A percentile compares a stretch with the other conserved stretches of the same genome.
Evolutionary conservation across 2,888 invertebrate species (phyloP).

Genomic region (Brachylomia viminalis): DNA sequence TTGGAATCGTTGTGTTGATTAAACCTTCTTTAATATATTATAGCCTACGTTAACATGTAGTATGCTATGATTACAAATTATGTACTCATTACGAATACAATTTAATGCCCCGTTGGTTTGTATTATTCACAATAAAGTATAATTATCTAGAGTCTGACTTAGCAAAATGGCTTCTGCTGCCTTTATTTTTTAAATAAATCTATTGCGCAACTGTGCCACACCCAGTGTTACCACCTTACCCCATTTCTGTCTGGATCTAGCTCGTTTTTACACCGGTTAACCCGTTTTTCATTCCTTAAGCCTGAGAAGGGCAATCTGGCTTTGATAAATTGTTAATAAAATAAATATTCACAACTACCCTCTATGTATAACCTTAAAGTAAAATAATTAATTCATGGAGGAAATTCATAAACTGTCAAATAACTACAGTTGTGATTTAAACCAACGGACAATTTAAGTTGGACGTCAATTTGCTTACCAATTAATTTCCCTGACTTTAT

Average conservation of each 20-base stretch:
- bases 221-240: no score
- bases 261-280: no score
- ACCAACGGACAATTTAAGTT: neutral
- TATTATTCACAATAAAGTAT: neutral
- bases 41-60: neutral
- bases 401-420: neutral
- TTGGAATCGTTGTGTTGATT: neutral
- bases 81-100: neutral
- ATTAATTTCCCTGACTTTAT: neutral
- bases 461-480: neutral
- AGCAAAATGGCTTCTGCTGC: neutral
- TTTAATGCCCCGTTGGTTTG: neutral
- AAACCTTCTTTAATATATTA: neutral
- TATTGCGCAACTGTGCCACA: constrained; percentile 12
- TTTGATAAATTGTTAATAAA: no score
- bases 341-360: no score
- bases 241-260: no score
- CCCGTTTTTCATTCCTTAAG: no score
- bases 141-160: neutral
- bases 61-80: neutral
- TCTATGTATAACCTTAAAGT: no score
- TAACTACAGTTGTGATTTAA: neutral
- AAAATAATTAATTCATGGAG: no score
- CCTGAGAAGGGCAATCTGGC: no score
- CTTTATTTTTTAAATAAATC: neutral